A percentile compares a stretch with the other conserved stretches of the same genome.
phyloP scores from a whole-genome alignment of 2,797 vertebrate species.

The Gouania willdenowi region DNA sequence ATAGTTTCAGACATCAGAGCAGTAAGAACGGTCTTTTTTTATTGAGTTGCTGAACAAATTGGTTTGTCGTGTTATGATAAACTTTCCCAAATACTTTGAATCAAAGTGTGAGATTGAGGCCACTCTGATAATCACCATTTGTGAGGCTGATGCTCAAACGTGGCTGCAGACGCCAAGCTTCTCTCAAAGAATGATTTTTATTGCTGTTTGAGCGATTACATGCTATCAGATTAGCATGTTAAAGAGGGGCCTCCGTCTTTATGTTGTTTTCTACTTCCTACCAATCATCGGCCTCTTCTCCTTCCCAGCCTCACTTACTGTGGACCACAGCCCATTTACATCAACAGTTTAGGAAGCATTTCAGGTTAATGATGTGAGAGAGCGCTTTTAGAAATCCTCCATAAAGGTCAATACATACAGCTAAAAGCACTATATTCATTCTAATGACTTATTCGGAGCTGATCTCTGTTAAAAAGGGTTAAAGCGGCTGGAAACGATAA shows the following conservation, averaged over 20 bases:
- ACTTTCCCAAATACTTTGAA: no score
- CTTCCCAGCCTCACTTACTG: slow-evolving; percentile 1
- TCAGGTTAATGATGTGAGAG: slow-evolving; percentile 50
- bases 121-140: slow-evolving; percentile 8
- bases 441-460: no score
- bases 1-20: no score
- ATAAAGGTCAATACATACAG: slow-evolving; percentile 58
- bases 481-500: no score
- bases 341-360: slow-evolving; percentile 13
- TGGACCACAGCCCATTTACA: slow-evolving; percentile 1
- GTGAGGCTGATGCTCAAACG: slow-evolving; percentile 28
- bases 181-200: slow-evolving; percentile 25
- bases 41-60: no score
- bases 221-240: slow-evolving; percentile 56
- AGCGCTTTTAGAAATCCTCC: slow-evolving; percentile 14
- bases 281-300: slow-evolving; percentile 1
- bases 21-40: no score
- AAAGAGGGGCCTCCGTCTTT: slow-evolving; percentile 26
- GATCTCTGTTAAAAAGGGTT: no score
- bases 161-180: slow-evolving; percentile 16
- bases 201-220: slow-evolving; percentile 43
- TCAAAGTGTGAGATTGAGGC: no score
- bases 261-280: slow-evolving; percentile 7
- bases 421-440: no score
- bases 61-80: no score